Conservation (phyloP, 2,797 vertebrate genomes). For the Thaleichthys pacificus region DNA sequence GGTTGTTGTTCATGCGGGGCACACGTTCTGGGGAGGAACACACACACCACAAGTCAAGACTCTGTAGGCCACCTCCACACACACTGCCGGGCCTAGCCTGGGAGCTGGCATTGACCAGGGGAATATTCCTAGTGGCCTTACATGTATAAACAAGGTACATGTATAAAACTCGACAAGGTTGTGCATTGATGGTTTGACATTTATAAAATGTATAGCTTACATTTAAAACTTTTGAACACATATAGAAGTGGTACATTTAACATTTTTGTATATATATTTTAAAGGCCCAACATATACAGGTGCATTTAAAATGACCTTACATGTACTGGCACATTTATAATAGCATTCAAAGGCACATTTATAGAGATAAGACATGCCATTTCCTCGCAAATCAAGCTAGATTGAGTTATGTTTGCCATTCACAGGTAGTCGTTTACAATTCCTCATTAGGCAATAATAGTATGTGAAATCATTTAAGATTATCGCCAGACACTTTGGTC, state of each 20-base stretch:
- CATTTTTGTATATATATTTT: neutral
- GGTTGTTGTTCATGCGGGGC: slow-evolving; percentile 75
- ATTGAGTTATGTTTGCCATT: slow-evolving; percentile 34
- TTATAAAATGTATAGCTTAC: neutral
- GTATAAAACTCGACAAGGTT: neutral
- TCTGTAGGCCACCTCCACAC: neutral
- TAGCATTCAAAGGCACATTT: slow-evolving; percentile 29
- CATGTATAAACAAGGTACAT: neutral
- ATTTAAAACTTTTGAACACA: neutral
- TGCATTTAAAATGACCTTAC: slow-evolving; percentile 31
- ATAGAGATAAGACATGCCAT: slow-evolving; percentile 13
- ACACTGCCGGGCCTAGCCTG: neutral
- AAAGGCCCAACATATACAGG: slow-evolving; percentile 2
- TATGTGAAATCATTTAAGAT: slow-evolving; percentile 47
- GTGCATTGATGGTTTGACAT: neutral
- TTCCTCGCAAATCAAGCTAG: slow-evolving; percentile 29
- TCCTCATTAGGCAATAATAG: neutral
- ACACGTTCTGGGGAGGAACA: slow-evolving; percentile 61
- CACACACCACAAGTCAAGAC: neutral
- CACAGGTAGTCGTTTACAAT: slow-evolving; percentile 13
- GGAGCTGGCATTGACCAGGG: neutral
- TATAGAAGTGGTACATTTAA: neutral
- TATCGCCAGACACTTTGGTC: slow-evolving; percentile 49
- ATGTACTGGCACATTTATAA: slow-evolving; percentile 35
- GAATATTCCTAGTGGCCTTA: neutral